These are phyloP conservation scores for Centropristis striata DNA, from an alignment of 2,113 vertebrate species.

Conservation along the genomic window DNA sequence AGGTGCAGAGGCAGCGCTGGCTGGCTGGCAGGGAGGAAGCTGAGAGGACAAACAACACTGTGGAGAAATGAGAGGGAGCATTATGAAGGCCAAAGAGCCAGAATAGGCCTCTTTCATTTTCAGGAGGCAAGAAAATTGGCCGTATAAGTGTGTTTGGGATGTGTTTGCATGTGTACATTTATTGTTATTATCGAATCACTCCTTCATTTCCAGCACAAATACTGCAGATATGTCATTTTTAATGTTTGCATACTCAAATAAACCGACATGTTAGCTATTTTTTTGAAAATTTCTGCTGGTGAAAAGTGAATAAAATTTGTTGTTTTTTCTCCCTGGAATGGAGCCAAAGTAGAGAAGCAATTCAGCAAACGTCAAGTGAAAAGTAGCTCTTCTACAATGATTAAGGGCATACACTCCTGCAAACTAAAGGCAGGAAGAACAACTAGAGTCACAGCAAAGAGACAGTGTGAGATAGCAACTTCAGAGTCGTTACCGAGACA, in stretches of 20 bases:
- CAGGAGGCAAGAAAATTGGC: conserved; percentile 14
- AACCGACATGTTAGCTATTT: not conserved
- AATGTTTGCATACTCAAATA: not conserved
- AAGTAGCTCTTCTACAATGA: conserved; percentile 28
- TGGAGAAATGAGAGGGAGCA: conserved; percentile 51
- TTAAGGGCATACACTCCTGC: conserved; percentile 12
- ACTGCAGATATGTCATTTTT: not conserved
- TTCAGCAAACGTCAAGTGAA: conserved; percentile 19
- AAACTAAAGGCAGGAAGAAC: conserved; percentile 42
- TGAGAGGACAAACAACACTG: conserved; percentile 51
- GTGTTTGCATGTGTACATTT: conserved; percentile 9
- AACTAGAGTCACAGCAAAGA: conserved; percentile 6
- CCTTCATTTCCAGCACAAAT: not conserved
- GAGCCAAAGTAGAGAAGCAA: conserved; percentile 22
- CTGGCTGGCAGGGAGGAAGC: conserved; percentile 45
- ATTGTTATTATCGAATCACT: not conserved
- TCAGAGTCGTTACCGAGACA: conserved; percentile 39
- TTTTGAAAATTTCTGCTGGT: not conserved
- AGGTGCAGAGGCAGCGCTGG: conserved; percentile 48
- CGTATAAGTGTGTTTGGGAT: conserved; percentile 4
- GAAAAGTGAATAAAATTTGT: not conserved
- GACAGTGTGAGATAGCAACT: conserved; percentile 7
- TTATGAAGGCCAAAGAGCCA: conserved; percentile 45
- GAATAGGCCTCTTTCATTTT: conserved; percentile 33
- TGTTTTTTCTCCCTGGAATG: not conserved